Conservation (phyloP, 1,140 invertebrate species). For the Diorhabda sublineata region DNA sequence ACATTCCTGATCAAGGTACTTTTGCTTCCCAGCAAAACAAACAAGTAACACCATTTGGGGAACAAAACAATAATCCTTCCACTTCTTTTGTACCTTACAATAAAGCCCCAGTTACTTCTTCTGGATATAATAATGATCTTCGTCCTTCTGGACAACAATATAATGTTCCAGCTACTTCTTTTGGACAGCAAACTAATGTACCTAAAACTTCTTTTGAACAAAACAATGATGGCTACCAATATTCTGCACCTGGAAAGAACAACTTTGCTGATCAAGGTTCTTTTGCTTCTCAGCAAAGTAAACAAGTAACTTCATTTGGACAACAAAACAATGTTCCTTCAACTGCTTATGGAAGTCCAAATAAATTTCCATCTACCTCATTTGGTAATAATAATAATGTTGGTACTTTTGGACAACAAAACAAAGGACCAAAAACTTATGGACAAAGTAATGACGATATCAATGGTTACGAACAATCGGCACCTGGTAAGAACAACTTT, state of each 20-base stretch:
- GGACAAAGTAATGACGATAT: not conserved
- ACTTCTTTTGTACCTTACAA: too few relatives aligned
- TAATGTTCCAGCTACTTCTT: not conserved
- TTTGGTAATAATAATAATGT: too few relatives aligned
- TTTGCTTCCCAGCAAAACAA: not conserved
- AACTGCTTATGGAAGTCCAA: not conserved
- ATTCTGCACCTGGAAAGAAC: not conserved
- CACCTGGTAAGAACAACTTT: not conserved
- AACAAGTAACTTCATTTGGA: not conserved
- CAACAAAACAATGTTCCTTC: not conserved
- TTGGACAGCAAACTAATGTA: not conserved
- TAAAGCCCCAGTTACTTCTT: not conserved
- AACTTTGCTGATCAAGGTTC: not conserved
- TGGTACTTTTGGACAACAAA: not conserved
- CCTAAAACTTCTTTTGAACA: not conserved
- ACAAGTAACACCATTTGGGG: not conserved
- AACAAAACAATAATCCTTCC: not conserved
- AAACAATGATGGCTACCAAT: not conserved
- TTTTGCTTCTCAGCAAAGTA: not conserved
- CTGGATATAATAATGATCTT: not conserved
- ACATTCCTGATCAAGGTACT: not conserved
- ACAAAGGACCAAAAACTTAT: not conserved
- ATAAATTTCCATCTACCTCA: too few relatives aligned
- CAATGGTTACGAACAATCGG: not conserved
- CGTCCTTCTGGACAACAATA: not conserved